A percentile compares a stretch with the other conserved stretches of the same genome.
phyloP scores from a whole-genome alignment of 23 tunicate genomes.

The Aplidium turbinatum region DNA sequence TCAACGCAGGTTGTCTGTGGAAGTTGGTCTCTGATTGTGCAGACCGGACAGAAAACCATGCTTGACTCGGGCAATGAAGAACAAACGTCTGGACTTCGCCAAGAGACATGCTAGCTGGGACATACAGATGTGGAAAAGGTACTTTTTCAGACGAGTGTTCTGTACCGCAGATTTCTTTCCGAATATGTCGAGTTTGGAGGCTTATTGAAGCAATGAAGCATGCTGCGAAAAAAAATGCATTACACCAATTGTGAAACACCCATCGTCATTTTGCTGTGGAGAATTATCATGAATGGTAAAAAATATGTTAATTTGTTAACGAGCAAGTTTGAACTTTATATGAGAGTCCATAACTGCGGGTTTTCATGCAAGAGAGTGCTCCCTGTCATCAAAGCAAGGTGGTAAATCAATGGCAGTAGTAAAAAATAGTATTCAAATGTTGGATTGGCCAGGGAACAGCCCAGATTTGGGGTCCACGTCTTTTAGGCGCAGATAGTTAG shows the following conservation, averaged over 20 bases:
- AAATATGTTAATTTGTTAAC: conserved; percentile 2
- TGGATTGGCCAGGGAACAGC: conserved; percentile 10
- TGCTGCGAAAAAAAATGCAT: conserved; percentile 5
- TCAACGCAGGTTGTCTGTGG: conserved; percentile 26
- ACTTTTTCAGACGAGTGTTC: conserved; percentile 24
- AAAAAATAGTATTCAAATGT: conserved; percentile 22
- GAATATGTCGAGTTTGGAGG: conserved; percentile 22
- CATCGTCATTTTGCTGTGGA: background rate
- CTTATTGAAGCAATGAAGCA: conserved; percentile 1
- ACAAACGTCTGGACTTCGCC: too few relatives aligned
- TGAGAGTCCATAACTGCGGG: conserved; percentile 12
- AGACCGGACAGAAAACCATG: conserved; percentile 16
- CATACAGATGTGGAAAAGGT: background rate
- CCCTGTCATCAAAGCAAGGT: conserved; percentile 23
- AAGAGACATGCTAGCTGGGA: conserved; percentile 3
- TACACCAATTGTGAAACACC: conserved; percentile 1
- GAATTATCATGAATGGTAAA: conserved; percentile 18
- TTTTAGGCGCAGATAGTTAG: too few relatives aligned
- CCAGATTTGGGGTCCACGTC: too few relatives aligned
- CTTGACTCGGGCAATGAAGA: conserved; percentile 24
- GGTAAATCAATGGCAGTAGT: conserved; percentile 13
- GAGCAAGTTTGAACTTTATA: conserved; percentile 11
- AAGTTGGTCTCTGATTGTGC: too few relatives aligned
- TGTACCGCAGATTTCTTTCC: background rate
- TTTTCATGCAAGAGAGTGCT: conserved; percentile 23